Evolutionary conservation across 2,113 vertebrate genomes (phyloP).

Genomic region (Ploceus nigricollis): DNA sequence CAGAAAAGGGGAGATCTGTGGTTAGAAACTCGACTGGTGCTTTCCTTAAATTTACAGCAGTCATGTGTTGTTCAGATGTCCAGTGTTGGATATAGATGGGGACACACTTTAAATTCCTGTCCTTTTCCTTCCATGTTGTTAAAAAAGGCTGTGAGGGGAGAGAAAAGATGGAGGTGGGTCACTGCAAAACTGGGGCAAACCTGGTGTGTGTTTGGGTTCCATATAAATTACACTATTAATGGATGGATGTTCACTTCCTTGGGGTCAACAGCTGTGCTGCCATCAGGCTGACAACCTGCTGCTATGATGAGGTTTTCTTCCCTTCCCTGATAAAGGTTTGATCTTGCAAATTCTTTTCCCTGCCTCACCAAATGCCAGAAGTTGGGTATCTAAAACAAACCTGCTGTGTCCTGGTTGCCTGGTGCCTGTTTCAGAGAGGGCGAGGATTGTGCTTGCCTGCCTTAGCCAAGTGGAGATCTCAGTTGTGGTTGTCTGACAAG

Average conservation of each 20-base stretch:
- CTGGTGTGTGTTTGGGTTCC: not conserved
- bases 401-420: fast-evolving
- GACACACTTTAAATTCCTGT: not conserved
- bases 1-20: not conserved
- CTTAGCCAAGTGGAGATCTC: not conserved
- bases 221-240: fast-evolving
- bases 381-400: not conserved
- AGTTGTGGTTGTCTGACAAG: conserved; percentile 22
- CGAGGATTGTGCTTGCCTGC: fast-evolving
- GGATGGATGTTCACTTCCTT: not conserved
- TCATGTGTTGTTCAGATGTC: not conserved
- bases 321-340: not conserved
- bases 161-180: not conserved
- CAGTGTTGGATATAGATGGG: not conserved
- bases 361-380: not conserved
- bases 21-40: not conserved
- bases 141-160: not conserved
- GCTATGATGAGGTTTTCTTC: not conserved
- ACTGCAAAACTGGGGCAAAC: not conserved
- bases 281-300: not conserved
- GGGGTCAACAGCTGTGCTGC: not conserved
- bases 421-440: not conserved
- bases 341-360: not conserved
- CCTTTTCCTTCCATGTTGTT: not conserved
- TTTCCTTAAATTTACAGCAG: not conserved